Conservation (phyloP, 2,797 vertebrate genomes). For the Euphonia xanthogaster region DNA sequence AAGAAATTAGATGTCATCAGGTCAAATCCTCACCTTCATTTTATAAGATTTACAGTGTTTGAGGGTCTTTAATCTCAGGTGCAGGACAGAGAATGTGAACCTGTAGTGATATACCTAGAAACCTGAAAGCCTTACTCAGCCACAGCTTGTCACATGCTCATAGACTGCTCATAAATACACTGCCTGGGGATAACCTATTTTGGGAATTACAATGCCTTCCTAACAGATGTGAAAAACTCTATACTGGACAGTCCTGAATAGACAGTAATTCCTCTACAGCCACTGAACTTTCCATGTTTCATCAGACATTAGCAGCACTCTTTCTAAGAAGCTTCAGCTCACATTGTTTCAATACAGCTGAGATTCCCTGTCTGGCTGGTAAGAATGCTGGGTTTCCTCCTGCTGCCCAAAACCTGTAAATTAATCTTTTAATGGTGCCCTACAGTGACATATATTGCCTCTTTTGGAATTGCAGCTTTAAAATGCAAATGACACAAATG, state of each 20-base stretch:
- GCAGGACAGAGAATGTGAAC: neutral
- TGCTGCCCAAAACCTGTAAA: neutral
- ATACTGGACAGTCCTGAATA: neutral
- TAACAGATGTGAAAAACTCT: neutral
- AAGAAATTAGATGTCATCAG: neutral
- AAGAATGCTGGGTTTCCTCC: neutral
- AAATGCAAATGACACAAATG: conserved; percentile 49
- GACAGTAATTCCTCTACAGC: neutral
- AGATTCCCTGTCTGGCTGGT: neutral
- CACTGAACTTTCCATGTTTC: neutral
- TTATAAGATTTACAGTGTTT: neutral
- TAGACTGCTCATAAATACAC: neutral
- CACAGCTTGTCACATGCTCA: neutral
- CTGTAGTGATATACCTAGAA: neutral
- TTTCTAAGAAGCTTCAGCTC: neutral
- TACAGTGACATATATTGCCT: conserved; percentile 1
- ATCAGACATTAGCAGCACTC: neutral
- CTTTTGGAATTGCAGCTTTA: conserved; percentile 31
- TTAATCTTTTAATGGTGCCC: neutral
- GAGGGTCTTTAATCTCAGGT: neutral
- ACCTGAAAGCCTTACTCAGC: neutral
- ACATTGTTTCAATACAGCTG: neutral
- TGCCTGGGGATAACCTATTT: neutral
- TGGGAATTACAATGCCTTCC: neutral
- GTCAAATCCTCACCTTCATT: neutral